Evolutionary conservation across 1,140 invertebrate genomes (phyloP).

Genomic region (Rhagoletis pomonella): DNA sequence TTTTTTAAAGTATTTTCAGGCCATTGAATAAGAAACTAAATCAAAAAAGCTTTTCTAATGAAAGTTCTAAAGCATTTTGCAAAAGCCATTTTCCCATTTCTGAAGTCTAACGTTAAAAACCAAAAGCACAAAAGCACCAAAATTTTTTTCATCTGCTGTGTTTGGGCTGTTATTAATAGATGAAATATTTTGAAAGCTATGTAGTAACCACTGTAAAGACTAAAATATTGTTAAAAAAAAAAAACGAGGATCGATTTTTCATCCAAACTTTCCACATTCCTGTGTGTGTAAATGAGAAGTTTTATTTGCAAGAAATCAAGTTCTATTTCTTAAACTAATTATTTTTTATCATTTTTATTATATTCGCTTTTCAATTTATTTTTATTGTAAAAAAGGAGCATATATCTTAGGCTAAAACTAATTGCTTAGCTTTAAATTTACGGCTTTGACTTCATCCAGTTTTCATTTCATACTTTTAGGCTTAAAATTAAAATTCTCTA

Average conservation of each 20-base stretch:
- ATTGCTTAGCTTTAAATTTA: conserved; percentile 35
- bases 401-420: conserved; percentile 33
- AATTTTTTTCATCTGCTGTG: background rate
- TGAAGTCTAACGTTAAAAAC: too few relatives aligned
- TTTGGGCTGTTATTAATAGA: too few relatives aligned
- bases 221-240: too few relatives aligned
- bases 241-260: too few relatives aligned
- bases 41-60: too few relatives aligned
- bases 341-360: conserved; percentile 59
- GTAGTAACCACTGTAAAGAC: too few relatives aligned
- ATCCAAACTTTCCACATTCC: too few relatives aligned
- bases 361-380: conserved; percentile 23
- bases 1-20: too few relatives aligned
- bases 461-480: background rate
- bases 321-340: conserved; percentile 59
- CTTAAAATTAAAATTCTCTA: conserved; percentile 12
- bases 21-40: too few relatives aligned
- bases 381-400: conserved; percentile 48
- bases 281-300: background rate
- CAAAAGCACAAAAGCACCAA: background rate
- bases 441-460: background rate
- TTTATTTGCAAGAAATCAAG: background rate
- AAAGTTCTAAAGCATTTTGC: too few relatives aligned
- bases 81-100: too few relatives aligned
- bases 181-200: background rate